These are phyloP conservation scores for Samia ricini DNA, from an alignment of 1,140 invertebrate species.

Conservation along the genomic window DNA sequence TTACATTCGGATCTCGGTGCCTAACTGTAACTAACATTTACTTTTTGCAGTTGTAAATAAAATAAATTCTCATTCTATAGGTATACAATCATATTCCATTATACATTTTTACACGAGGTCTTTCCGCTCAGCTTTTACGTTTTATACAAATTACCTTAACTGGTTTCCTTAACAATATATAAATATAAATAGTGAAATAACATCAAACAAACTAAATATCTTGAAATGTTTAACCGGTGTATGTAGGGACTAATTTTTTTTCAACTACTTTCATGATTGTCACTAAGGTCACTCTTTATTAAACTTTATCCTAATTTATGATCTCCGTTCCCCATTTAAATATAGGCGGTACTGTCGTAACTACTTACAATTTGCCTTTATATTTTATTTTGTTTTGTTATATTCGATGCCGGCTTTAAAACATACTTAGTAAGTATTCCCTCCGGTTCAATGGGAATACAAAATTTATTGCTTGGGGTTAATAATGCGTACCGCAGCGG, in stretches of 20 bases:
- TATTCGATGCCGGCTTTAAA: neutral
- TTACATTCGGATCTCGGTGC: slow-evolving; percentile 7
- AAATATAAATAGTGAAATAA: neutral
- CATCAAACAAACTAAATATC: neutral
- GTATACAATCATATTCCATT: neutral
- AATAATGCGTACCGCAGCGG: neutral
- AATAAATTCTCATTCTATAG: neutral
- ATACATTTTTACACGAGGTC: neutral
- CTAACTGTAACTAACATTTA: slow-evolving; percentile 13
- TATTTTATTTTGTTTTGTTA: neutral
- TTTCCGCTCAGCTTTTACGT: neutral
- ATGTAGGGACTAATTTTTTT: neutral
- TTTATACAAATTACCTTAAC: neutral
- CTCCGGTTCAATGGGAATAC: neutral
- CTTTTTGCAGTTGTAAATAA: slow-evolving; percentile 1
- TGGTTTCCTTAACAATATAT: neutral
- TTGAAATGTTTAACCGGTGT: neutral
- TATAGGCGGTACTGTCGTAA: neutral
- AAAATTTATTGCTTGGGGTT: neutral
- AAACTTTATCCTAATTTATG: neutral
- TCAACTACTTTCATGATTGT: neutral
- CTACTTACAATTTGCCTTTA: neutral
- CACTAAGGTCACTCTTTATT: neutral
- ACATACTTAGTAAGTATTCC: slow-evolving; percentile 1
- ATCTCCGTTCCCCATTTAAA: neutral